phyloP scores from a whole-genome alignment of 2,113 vertebrate genomes.

The Hyaena hyaena region DNA sequence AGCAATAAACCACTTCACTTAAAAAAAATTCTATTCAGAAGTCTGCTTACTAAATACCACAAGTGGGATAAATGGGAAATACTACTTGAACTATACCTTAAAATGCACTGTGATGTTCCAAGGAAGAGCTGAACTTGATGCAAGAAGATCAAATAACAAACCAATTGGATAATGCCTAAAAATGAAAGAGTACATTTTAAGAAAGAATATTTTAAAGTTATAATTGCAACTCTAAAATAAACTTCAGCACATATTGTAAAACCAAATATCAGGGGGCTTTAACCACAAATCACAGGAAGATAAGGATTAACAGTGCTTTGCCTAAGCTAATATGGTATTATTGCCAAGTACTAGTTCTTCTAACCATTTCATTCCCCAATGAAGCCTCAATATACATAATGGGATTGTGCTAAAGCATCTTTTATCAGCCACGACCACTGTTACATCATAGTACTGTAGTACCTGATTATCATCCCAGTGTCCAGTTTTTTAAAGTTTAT shows the following conservation, averaged over 20 bases:
- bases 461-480: slow-evolving; percentile 19
- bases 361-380: background rate
- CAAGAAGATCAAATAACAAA: slow-evolving; percentile 97
- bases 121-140: slow-evolving; percentile 95
- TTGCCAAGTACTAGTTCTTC: slow-evolving; percentile 6
- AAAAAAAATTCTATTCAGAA: background rate
- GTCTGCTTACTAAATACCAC: slow-evolving; percentile 42
- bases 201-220: slow-evolving; percentile 51
- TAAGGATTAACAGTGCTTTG: background rate
- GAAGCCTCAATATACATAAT: background rate
- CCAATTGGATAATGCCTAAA: slow-evolving; percentile 98
- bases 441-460: background rate
- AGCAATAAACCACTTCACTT: background rate
- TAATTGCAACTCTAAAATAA: slow-evolving; percentile 52
- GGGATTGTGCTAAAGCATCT: background rate
- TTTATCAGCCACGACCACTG: background rate
- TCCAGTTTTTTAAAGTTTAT: background rate
- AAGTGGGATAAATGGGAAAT: slow-evolving; percentile 43
- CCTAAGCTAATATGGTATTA: background rate
- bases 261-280: slow-evolving; percentile 14
- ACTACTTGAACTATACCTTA: slow-evolving; percentile 90
- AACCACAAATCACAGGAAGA: background rate
- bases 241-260: slow-evolving; percentile 42
- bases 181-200: slow-evolving; percentile 71
- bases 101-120: slow-evolving; percentile 99